Evolutionary conservation across 2,888 invertebrate genomes (phyloP).

Genomic region (Campaea margaritaria): DNA sequence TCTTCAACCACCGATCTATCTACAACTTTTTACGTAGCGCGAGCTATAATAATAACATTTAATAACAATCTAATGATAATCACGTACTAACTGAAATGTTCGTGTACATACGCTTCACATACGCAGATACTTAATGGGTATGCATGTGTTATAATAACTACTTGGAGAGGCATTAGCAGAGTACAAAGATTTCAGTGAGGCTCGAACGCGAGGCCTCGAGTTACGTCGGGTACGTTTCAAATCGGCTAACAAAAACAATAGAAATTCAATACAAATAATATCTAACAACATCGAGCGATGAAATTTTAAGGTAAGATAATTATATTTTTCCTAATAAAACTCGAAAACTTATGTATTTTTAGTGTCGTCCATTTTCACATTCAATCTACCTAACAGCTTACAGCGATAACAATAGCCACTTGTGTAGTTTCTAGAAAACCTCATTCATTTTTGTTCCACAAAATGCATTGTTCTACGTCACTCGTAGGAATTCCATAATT

Average conservation of each 20-base stretch:
- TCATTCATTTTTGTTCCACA: neutral
- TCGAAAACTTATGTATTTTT: constrained; percentile 8
- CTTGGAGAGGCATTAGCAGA: constrained; percentile 16
- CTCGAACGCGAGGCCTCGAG: constrained; percentile 26
- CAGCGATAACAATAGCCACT: constrained; percentile 23
- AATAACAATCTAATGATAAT: constrained; percentile 6
- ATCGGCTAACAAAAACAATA: constrained; percentile 25
- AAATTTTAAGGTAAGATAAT: constrained; percentile 20
- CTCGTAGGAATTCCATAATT: neutral
- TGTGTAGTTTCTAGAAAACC: constrained; percentile 11
- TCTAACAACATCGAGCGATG: constrained; percentile 7
- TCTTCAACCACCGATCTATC: neutral
- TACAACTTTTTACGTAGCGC: neutral
- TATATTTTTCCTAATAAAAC: neutral
- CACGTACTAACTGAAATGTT: constrained; percentile 17
- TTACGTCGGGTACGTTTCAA: constrained; percentile 22
- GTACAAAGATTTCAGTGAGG: constrained; percentile 29
- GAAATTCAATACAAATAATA: constrained; percentile 24
- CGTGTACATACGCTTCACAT: constrained; percentile 15
- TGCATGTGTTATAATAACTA: constrained; percentile 19
- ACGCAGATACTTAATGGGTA: constrained; percentile 9
- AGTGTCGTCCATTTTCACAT: constrained; percentile 20
- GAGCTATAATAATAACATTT: constrained; percentile 1
- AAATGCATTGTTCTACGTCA: neutral
- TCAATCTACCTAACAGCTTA: constrained; percentile 5